Evolutionary conservation across 2,113 vertebrate genomes (phyloP).

Genomic region (Salvelinus sp.): DNA sequence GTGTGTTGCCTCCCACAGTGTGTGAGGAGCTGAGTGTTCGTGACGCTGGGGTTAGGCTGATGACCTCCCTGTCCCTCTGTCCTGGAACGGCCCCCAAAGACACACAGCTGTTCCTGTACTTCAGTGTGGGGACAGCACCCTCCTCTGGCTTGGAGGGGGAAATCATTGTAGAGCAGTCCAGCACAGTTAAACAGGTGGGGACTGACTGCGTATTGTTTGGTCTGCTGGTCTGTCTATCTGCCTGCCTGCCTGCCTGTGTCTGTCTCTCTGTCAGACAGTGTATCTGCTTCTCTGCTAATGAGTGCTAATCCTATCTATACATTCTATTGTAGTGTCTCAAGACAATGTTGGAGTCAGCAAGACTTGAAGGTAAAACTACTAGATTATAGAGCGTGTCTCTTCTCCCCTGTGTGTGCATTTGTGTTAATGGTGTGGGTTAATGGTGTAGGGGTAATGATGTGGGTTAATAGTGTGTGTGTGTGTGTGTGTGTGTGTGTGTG

Average conservation of each 20-base stretch:
- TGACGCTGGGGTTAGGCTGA: conserved; percentile 86
- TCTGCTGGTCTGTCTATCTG: background rate
- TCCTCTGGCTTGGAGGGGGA: conserved; percentile 80
- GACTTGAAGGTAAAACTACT: conserved; percentile 80
- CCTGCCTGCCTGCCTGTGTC: background rate
- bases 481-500: background rate
- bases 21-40: conserved; percentile 83
- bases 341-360: conserved; percentile 80
- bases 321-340: conserved; percentile 83
- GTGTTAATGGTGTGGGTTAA: background rate
- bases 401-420: background rate
- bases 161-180: conserved; percentile 81
- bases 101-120: conserved; percentile 86
- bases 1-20: conserved; percentile 66
- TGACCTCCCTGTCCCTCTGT: conserved; percentile 85
- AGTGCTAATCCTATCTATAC: background rate
- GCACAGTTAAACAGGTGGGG: conserved; percentile 83
- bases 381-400: background rate
- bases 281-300: background rate
- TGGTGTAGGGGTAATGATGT: too few relatives aligned
- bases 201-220: background rate
- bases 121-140: conserved; percentile 73
- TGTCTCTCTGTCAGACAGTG: background rate
- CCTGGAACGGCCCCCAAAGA: conserved; percentile 79
- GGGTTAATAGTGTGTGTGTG: too few relatives aligned